Evolutionary conservation across 2,888 invertebrate species (phyloP).

Genomic region (Acrobasis repandana): DNA sequence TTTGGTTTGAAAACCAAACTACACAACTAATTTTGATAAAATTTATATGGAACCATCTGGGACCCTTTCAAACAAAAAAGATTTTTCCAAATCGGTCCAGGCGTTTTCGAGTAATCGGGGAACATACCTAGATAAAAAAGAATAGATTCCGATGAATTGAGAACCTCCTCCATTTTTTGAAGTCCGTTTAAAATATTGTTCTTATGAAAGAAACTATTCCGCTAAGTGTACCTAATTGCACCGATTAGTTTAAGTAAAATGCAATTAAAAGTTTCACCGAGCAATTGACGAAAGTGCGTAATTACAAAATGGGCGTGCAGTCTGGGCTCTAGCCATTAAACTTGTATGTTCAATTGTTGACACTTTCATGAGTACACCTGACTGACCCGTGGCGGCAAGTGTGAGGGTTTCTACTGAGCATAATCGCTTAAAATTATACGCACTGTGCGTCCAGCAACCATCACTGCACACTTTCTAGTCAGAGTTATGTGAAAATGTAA

Average conservation of each 20-base stretch:
- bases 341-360: slow-evolving; percentile 9
- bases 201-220: slow-evolving; percentile 10
- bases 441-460: slow-evolving; percentile 7
- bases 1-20: no score
- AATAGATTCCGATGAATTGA: no score
- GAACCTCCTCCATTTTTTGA: no score
- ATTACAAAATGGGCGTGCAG: slow-evolving; percentile 27
- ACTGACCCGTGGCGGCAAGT: slow-evolving; percentile 14
- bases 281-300: slow-evolving; percentile 27
- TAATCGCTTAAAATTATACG: slow-evolving; percentile 16
- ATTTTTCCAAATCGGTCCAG: no score
- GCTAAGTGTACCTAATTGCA: slow-evolving; percentile 20
- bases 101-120: no score
- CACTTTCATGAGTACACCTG: slow-evolving; percentile 13
- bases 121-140: no score
- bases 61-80: no score
- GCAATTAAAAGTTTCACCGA: slow-evolving; percentile 21
- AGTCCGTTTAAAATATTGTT: neutral
- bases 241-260: slow-evolving; percentile 19
- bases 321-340: neutral
- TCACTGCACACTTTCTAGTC: slow-evolving; percentile 17
- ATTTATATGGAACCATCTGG: no score
- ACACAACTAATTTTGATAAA: no score
- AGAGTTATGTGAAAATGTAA: slow-evolving; percentile 6
- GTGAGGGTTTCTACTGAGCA: slow-evolving; percentile 13